Evolutionary conservation across 1,140 invertebrate species (phyloP).

Genomic region (Drosophila quadrilineata): DNA sequence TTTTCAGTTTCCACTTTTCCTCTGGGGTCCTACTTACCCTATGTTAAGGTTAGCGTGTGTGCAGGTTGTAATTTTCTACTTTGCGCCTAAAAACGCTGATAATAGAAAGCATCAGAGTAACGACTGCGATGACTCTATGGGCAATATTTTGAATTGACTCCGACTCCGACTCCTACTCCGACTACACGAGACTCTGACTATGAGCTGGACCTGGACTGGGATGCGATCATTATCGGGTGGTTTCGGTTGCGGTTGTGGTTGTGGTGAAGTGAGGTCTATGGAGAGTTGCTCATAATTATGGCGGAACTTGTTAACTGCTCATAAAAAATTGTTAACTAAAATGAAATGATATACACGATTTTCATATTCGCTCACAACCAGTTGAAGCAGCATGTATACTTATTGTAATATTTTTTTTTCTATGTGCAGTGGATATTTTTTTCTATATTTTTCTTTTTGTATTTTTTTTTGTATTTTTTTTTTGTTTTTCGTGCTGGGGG

Average conservation of each 20-base stretch:
- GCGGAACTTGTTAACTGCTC: slow-evolving; percentile 47
- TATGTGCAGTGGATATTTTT: no score
- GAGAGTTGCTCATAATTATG: slow-evolving; percentile 35
- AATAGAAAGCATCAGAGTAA: slow-evolving; percentile 14
- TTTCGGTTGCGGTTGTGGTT: background rate
- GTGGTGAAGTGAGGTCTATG: background rate
- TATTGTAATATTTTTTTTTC: no score
- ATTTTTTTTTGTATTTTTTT: background rate
- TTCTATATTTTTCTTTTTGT: background rate
- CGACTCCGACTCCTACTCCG: no score
- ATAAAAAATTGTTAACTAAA: slow-evolving; percentile 41
- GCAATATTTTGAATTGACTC: slow-evolving; percentile 13
- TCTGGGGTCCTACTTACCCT: slow-evolving; percentile 22
- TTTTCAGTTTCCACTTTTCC: background rate
- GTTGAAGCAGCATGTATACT: background rate
- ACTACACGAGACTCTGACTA: background rate
- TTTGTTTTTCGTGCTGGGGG: slow-evolving; percentile 1
- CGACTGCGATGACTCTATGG: slow-evolving; percentile 8
- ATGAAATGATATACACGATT: slow-evolving; percentile 33
- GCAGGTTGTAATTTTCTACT: slow-evolving; percentile 77
- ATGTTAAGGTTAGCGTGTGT: slow-evolving; percentile 63
- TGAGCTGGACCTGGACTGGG: background rate
- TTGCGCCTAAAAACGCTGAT: slow-evolving; percentile 61
- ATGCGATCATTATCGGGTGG: slow-evolving; percentile 9
- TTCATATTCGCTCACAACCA: slow-evolving; percentile 1